Conservation (phyloP, 1,140 invertebrate species). For the Nylanderia fulva region DNA sequence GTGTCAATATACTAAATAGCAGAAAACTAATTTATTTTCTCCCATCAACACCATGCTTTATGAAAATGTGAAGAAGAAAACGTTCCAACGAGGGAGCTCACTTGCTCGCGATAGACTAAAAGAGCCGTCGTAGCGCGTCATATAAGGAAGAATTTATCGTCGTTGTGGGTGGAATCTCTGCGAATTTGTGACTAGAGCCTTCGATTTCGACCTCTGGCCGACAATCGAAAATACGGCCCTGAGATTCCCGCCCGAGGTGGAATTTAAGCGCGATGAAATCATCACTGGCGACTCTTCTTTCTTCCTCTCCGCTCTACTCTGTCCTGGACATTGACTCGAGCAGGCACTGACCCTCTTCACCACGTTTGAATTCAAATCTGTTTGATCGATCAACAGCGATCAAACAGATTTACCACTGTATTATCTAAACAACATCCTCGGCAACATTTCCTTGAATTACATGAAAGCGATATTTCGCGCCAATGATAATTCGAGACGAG, state of each 20-base stretch:
- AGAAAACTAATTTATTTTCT: too few species aligned
- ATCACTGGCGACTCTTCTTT: conserved; percentile 55
- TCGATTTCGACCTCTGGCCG: conserved; percentile 22
- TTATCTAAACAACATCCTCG: background rate
- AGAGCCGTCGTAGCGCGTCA: conserved; percentile 51
- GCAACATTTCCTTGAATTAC: background rate
- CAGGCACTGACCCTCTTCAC: conserved; percentile 69
- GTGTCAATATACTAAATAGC: background rate
- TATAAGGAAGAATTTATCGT: conserved; percentile 65
- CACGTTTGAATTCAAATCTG: conserved; percentile 59
- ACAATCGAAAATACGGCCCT: conserved; percentile 69
- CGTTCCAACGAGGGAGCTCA: conserved; percentile 39
- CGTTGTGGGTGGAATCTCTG: conserved; percentile 62
- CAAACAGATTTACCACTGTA: background rate
- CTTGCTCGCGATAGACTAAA: conserved; percentile 23
- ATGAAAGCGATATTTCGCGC: background rate
- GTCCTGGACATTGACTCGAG: conserved; percentile 63
- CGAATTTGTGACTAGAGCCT: background rate
- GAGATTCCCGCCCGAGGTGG: conserved; percentile 62
- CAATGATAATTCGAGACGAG: background rate
- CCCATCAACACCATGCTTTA: background rate
- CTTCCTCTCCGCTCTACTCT: conserved; percentile 5
- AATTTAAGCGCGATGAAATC: conserved; percentile 73
- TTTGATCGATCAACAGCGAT: conserved; percentile 55
- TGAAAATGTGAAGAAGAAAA: conserved; percentile 25